phyloP scores from a whole-genome alignment of 1,140 invertebrate genomes.

The Nixonia krombeini region DNA sequence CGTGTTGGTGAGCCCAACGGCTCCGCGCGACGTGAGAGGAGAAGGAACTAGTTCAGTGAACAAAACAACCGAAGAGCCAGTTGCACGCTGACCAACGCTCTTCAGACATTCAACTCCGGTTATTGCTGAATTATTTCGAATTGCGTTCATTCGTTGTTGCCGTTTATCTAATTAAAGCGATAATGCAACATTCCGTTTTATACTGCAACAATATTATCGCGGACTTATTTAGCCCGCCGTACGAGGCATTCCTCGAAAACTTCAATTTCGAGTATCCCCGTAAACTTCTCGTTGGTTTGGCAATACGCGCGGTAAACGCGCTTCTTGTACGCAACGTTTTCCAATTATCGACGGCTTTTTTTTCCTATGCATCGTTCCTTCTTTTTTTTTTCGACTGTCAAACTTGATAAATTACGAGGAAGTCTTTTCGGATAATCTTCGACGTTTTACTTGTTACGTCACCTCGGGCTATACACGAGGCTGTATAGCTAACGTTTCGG shows the following conservation, averaged over 20 bases:
- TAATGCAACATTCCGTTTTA: too few relatives aligned
- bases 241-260: too few relatives aligned
- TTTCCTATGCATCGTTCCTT: slow-evolving; percentile 6
- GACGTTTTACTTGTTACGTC: slow-evolving; percentile 36
- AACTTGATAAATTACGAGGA: slow-evolving; percentile 37
- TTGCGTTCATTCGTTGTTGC: slow-evolving; percentile 19
- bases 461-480: too few relatives aligned
- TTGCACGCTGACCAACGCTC: slow-evolving; percentile 46
- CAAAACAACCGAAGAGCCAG: slow-evolving; percentile 51
- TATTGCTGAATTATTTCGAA: slow-evolving; percentile 42
- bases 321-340: too few relatives aligned
- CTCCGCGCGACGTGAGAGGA: slow-evolving; percentile 40
- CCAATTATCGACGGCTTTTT: too few relatives aligned
- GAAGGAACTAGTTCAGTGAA: slow-evolving; percentile 53
- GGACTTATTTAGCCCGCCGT: too few relatives aligned
- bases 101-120: slow-evolving; percentile 37
- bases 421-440: slow-evolving; percentile 16
- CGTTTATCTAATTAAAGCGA: too few relatives aligned
- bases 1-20: slow-evolving; percentile 36
- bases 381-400: slow-evolving; percentile 24
- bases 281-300: too few relatives aligned
- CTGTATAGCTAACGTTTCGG: slow-evolving; percentile 29
- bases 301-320: too few relatives aligned
- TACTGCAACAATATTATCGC: too few relatives aligned
- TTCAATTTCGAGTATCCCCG: too few relatives aligned